Base-by-base conservation (phyloP, 92 coral and sea anemone species). In the Paramuricea clavata region DNA sequence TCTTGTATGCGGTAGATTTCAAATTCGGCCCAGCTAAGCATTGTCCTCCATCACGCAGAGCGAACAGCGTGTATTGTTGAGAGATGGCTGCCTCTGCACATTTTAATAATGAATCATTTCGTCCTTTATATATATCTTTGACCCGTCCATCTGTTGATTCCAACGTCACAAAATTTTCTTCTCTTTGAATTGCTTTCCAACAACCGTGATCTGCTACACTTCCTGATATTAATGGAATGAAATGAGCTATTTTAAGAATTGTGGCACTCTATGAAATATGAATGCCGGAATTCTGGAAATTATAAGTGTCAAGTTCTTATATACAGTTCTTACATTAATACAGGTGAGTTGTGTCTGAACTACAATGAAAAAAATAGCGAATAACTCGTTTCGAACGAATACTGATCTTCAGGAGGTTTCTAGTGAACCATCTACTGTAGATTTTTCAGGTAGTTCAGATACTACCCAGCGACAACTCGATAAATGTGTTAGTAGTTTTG, bases 1-100 rank as follows among this genome's bases (percentile, higher is more conserved):
- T 91, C 69, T 78, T 88, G 79, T 92, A 95, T 68, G 82, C 71
- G 9, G 81, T 89, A 81, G 83, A 93, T 35, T 93, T 95, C 16
- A 88, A 86, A 10, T 94, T 89, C n/a, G n/a, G n/a, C 0, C 98
- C 98, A 23, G 96, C 93, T 56, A 92, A 91, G 83, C 98, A 95
- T 86, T 88, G 90, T 15, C 98, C 98, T 77, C 98, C 98, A 76
- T 93, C 93, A 59, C 93, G 96, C 16, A 95, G 19, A 26, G 96
- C 98, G 64, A 95, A 95, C 30, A 93, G 91, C 6, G 94, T 44
- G 83, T 92, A 94, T 77, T 93, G 93, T 87, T 92, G 98, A 49
- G 86, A 82, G 49, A 87, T 93, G 32, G 98, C 93, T 44, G 91
- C 95, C 62, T 90, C 92, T 16, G 98, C 98, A 91, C 98, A 95